phyloP scores from a whole-genome alignment of 1,140 invertebrate species.

The Zaprionus capensis region DNA sequence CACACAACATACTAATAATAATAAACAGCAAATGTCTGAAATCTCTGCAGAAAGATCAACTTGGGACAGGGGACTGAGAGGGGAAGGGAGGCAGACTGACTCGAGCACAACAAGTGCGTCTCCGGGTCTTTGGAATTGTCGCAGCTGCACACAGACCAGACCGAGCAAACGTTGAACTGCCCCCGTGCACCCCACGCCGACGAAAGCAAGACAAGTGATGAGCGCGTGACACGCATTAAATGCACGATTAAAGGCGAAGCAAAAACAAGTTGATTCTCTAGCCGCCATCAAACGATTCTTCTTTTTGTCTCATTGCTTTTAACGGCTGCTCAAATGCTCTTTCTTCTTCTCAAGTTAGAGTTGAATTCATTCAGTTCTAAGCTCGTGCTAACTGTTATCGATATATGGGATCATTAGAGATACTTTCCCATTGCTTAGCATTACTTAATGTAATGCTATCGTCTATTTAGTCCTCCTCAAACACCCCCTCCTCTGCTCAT shows the following conservation, averaged over 20 bases:
- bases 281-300: background rate
- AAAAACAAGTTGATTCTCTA: background rate
- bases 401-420: background rate
- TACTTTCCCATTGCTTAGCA: too few species aligned
- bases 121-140: slow-evolving; percentile 17
- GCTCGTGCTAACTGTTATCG: too few species aligned
- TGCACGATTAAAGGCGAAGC: background rate
- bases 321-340: too few species aligned
- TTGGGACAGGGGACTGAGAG: too few species aligned
- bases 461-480: background rate
- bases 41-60: slow-evolving; percentile 28
- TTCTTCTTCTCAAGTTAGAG: too few species aligned
- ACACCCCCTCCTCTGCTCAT: background rate
- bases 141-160: slow-evolving; percentile 25
- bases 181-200: background rate
- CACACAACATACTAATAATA: slow-evolving; percentile 19
- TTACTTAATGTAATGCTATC: too few species aligned
- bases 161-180: slow-evolving; percentile 12
- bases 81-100: background rate
- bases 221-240: slow-evolving; percentile 10
- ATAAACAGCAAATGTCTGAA: slow-evolving; percentile 45
- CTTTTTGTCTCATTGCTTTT: background rate
- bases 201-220: background rate
- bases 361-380: too few species aligned
- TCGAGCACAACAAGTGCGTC: slow-evolving; percentile 26